A percentile compares a stretch with the other conserved stretches of the same genome.
Conservation (phyloP, 2,113 vertebrate genomes). For the Chaetops frenatus region DNA sequence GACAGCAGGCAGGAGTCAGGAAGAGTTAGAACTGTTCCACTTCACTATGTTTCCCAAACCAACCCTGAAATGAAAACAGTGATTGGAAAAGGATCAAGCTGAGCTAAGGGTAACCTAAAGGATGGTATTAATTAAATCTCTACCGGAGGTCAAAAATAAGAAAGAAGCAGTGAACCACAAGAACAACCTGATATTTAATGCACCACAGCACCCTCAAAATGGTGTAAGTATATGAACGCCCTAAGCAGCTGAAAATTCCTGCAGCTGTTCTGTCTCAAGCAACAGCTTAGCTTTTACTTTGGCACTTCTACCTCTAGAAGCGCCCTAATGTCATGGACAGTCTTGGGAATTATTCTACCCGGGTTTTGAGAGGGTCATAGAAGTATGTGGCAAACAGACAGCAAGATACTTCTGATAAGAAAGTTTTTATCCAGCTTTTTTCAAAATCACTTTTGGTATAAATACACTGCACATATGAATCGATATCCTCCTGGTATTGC, state of each 20-base stretch:
- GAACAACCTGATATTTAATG: background rate
- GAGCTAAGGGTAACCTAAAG: background rate
- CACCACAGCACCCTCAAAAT: background rate
- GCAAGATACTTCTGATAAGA: background rate
- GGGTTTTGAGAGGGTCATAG: background rate
- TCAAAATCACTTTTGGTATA: background rate
- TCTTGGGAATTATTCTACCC: background rate
- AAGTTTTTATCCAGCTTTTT: background rate
- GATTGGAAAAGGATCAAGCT: background rate
- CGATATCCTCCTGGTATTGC: background rate
- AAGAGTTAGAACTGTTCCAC: background rate
- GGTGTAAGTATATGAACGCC: background rate
- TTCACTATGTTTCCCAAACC: background rate
- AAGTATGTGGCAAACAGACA: background rate
- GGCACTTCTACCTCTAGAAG: background rate
- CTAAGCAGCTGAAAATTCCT: background rate
- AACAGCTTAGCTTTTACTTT: background rate
- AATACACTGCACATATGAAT: background rate
- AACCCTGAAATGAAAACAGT: constrained; percentile 1
- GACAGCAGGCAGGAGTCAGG: background rate
- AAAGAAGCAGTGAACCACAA: constrained; percentile 14
- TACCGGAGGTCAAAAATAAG: background rate
- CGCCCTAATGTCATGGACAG: background rate
- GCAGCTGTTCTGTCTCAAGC: background rate
- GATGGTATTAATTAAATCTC: constrained; percentile 22